Base-by-base conservation (phyloP, 2,113 vertebrate genomes). In the Anoura caudifer region DNA sequence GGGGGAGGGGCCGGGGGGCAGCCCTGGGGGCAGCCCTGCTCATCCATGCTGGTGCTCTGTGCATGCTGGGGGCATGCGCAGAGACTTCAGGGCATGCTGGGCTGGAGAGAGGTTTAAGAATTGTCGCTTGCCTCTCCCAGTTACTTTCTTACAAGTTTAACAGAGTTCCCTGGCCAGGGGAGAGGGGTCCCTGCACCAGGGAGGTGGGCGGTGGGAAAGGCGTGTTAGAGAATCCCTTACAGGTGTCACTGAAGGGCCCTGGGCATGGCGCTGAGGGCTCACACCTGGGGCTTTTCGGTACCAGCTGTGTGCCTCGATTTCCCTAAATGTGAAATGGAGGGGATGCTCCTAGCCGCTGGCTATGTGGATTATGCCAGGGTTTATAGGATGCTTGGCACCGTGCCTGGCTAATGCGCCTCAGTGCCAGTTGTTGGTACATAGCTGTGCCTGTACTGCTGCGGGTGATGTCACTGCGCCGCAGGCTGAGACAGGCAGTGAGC, bases 401-500 rank as follows among this genome's bases (percentile, higher is more conserved):
- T 0, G 19, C 9, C 43, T 2, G 6, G 28, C 31, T 16, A 2
- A 28, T 0, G 10, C 1, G 2, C 4, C 63, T 4, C 7, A 2
- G 45, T 28, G 81, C 15, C 4, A 1, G 0, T 31, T 14, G 0
- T 13, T 3, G 20, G 24, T 0, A 1, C 0, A 0, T 2, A 31
- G 7, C 41, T 2, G 17, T 0, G 43, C 28, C 33, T 12, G 2
- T 0, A 0, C 17, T 0, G 0, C 15, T 0, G 10, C 0, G 1
- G 36, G 36, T 17, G 54, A 16, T 1, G 4, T 31, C 13, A 0
- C 13, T 0, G 15, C 0, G 3, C 33, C 3, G 7, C 54, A 38
- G 76, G 26, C 36, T 31, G 2, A 2, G 8, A 17, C 0, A 19
- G 45, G 5, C 41, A 4, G 5, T 0, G 0, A 7, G 5, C 0